Percentiles rank a stretch among this genome's conserved stretches.
phyloP scores from a whole-genome alignment of 2,888 invertebrate species.

The Apotomis betuletana region DNA sequence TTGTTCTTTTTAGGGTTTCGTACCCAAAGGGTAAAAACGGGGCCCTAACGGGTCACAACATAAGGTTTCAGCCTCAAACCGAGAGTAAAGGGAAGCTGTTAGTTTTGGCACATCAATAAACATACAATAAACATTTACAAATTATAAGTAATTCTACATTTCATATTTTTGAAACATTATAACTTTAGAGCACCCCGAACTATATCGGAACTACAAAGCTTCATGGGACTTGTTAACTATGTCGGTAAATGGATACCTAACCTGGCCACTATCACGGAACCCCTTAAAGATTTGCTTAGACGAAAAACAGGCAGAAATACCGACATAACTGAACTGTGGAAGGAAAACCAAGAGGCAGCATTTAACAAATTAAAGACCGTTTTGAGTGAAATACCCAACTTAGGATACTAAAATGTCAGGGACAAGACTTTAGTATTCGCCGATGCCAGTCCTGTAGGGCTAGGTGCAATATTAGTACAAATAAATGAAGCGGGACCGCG shows the following conservation, averaged over 20 bases:
- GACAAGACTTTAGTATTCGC: background rate
- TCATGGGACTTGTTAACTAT: background rate
- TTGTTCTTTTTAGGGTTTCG: too few relatives aligned
- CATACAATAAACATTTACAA: too few relatives aligned
- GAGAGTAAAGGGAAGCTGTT: too few relatives aligned
- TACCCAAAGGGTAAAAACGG: too few relatives aligned
- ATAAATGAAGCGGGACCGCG: background rate
- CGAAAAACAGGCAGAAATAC: background rate
- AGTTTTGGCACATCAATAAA: too few relatives aligned
- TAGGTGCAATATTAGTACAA: background rate
- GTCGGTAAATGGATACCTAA: conserved; percentile 1
- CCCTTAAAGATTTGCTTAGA: background rate
- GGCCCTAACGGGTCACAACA: too few relatives aligned
- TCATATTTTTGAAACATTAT: too few relatives aligned
- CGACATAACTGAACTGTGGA: background rate
- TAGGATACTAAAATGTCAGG: background rate
- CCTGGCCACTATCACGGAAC: background rate
- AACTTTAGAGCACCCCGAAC: background rate
- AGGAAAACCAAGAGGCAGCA: background rate
- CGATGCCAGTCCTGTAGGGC: conserved; percentile 3
- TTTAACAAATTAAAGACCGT: background rate
- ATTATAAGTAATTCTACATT: too few relatives aligned
- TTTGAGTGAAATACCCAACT: background rate
- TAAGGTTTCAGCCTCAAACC: too few relatives aligned
- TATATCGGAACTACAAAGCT: background rate